Conservation (phyloP, 2,888 invertebrate genomes). For the Hirtodrosophila duncani region DNA sequence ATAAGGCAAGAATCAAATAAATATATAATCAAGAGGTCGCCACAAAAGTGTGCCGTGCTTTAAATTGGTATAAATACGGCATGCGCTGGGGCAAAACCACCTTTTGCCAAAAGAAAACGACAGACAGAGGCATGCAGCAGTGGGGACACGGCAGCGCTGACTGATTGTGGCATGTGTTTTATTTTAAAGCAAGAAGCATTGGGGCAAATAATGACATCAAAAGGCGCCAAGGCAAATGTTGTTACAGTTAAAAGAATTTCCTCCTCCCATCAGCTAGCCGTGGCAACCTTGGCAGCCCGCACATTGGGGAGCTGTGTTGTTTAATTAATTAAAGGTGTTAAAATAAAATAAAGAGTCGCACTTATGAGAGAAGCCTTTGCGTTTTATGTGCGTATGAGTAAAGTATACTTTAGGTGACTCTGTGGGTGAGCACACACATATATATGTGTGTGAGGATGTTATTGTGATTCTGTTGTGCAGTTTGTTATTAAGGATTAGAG, state of each 20-base stretch:
- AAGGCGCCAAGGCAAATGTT: too few species aligned
- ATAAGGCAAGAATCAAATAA: slow-evolving; percentile 61
- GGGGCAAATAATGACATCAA: neutral
- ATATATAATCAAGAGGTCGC: slow-evolving; percentile 64
- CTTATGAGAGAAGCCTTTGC: slow-evolving; percentile 26
- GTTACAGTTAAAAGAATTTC: neutral
- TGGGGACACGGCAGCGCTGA: slow-evolving; percentile 20
- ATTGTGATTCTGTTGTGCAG: slow-evolving; percentile 5
- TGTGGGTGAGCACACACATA: neutral
- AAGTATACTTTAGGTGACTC: too few species aligned
- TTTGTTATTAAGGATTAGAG: slow-evolving; percentile 1
- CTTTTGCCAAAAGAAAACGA: neutral
- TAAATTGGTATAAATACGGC: slow-evolving; percentile 66
- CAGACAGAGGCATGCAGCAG: neutral
- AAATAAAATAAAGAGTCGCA: slow-evolving; percentile 50
- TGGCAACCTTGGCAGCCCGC: slow-evolving; percentile 20
- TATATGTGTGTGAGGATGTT: neutral
- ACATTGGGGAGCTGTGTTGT: slow-evolving; percentile 56
- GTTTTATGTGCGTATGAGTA: neutral
- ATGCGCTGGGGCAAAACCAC: slow-evolving; percentile 38
- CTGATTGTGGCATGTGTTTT: slow-evolving; percentile 41
- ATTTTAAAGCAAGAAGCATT: slow-evolving; percentile 19
- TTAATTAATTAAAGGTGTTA: slow-evolving; percentile 72
- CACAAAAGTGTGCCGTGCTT: slow-evolving; percentile 55
- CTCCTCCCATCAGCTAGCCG: neutral